phyloP scores from a whole-genome alignment of 2,113 vertebrate genomes.

The Melospiza georgiana region DNA sequence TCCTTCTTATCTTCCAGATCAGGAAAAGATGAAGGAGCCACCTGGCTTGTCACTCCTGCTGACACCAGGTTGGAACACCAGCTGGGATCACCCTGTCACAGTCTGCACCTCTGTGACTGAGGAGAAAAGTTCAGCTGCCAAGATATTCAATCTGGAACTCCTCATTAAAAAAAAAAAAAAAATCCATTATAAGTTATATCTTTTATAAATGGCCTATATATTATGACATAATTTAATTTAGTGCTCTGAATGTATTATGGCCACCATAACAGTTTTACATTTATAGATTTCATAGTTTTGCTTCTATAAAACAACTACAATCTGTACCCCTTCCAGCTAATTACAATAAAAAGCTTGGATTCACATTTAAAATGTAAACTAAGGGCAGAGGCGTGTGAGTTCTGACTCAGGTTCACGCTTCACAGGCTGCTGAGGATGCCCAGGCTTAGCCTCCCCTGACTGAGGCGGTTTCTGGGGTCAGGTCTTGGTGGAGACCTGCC shows the following conservation, averaged over 20 bases:
- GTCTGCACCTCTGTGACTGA: not conserved
- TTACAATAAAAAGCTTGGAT: constrained; percentile 58
- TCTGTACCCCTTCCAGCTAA: constrained; percentile 43
- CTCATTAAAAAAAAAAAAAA: not conserved
- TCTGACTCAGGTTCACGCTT: not conserved
- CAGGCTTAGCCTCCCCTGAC: not conserved
- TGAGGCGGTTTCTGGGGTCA: not conserved
- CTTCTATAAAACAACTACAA: constrained; percentile 64
- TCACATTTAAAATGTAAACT: constrained; percentile 43
- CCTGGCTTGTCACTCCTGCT: not conserved
- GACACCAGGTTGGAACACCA: not conserved
- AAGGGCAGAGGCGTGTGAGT: not conserved
- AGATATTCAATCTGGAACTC: not conserved
- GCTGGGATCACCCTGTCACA: not conserved
- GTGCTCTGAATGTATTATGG: constrained; percentile 34
- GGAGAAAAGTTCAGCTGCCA: constrained; percentile 18
- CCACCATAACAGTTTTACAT: constrained; percentile 25
- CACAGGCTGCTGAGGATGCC: not conserved
- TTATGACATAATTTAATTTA: constrained; percentile 65
- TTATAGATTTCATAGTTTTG: constrained; percentile 63
- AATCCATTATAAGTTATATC: not conserved
- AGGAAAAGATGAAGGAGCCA: not conserved
- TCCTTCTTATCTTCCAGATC: not conserved
- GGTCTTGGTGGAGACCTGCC: not conserved
- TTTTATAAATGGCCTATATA: constrained; percentile 59